Evolutionary conservation across 2,113 vertebrate genomes (phyloP), one percentile per base, ranked within the genome.

Genomic region (Bos javanicus): DNA sequence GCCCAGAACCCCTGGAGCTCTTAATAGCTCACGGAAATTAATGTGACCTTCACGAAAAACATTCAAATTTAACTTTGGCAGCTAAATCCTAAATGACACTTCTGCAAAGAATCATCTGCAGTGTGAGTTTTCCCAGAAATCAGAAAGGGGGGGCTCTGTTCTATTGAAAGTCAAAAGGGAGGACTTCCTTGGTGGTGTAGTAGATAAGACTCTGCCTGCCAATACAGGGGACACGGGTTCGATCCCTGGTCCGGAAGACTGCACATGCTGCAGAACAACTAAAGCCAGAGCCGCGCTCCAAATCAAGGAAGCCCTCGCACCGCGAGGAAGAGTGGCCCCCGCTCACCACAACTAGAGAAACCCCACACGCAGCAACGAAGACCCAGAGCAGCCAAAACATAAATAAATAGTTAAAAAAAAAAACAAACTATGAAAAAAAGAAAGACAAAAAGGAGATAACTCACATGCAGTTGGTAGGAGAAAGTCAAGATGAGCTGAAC

Each of bases 401-500:
- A 36, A 43, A 14, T 25, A 43, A 26, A 43, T 7, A 43, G n/a
- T 7, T 43, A 7, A 23, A 23, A 43, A 13, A 15, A 30, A n/a
- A 26, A 25, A 76, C 39, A 39, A 26, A 43, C 21, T 7, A 26
- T 15, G 67, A 26, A 7, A 76, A 25, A 43, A 43, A 25, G 50
- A 87, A 71, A 89, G 52, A 59, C 17, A 26, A 52, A 46, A 48
- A 43, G 46, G 62, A 64, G 30, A 28, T 9, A 48, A 98, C 99
- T 98, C 98, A 99, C 99, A 36, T 99, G 99, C 93, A 99, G 98
- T 56, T 99, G 99, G 98, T 99, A 99, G 97, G 99, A 99, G 98
- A 99, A 99, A 50, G 99, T 99, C 81, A 99, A 98, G 93, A 99
- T 98, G 86, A 99, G 99, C 90, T 99, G 99, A 46, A 99, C 91